A percentile compares a stretch with the other conserved stretches of the same genome.
These are phyloP conservation scores for Labia minor DNA, from an alignment of 2,888 invertebrate genomes.

Conservation along the genomic window DNA sequence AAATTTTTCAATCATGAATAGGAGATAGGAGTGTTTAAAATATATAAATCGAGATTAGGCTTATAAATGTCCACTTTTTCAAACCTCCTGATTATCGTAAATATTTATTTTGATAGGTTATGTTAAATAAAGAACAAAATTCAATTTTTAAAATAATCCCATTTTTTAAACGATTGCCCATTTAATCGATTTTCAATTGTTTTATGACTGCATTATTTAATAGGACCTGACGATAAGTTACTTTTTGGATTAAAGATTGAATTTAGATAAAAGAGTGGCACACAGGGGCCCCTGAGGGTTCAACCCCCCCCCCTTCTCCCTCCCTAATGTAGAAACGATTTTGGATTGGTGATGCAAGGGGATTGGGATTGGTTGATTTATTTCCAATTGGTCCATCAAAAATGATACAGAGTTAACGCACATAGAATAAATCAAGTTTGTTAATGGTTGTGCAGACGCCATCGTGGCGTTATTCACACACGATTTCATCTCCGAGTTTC, in stretches of 20 bases:
- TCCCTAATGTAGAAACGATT: neutral
- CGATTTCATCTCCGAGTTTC: neutral
- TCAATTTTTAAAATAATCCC: too few relatives aligned
- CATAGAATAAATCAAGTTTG: slow-evolving; percentile 7
- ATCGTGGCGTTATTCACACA: slow-evolving; percentile 4
- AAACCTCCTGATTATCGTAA: too few relatives aligned
- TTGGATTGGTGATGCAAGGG: neutral
- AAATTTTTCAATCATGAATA: neutral
- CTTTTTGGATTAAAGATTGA: neutral
- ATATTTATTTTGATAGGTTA: too few relatives aligned
- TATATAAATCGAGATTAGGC: too few relatives aligned
- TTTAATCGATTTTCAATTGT: neutral
- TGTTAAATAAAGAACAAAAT: too few relatives aligned
- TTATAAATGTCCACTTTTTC: too few relatives aligned
- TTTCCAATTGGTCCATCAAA: slow-evolving; percentile 13
- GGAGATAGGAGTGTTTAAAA: neutral
- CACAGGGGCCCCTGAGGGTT: too few relatives aligned
- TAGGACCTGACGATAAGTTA: neutral
- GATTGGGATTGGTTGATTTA: neutral
- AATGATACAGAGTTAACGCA: slow-evolving; percentile 5
- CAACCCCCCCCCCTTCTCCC: too few relatives aligned
- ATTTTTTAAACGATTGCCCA: neutral
- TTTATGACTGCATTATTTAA: neutral
- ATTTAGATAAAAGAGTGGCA: neutral
- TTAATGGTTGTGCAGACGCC: neutral